Conservation (phyloP, 2,888 invertebrate genomes). For the Lymantria dispar region DNA sequence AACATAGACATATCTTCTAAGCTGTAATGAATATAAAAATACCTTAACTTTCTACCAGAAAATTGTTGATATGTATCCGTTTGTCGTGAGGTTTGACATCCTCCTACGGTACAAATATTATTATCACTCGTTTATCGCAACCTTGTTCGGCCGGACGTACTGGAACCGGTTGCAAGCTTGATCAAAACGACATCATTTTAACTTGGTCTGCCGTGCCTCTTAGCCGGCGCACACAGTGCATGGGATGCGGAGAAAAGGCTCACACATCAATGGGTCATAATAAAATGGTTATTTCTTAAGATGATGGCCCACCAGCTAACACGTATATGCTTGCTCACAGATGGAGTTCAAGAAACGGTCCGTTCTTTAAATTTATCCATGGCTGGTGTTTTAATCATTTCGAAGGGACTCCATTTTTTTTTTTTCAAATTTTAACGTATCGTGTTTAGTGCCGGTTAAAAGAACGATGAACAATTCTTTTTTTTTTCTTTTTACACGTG, state of each 20-base stretch:
- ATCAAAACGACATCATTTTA: slow-evolving; percentile 35
- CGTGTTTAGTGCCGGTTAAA: no score
- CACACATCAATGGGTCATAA: slow-evolving; percentile 18
- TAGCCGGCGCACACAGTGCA: slow-evolving; percentile 1
- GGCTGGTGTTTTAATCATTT: no score
- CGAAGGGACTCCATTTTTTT: no score
- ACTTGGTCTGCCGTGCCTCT: slow-evolving; percentile 31
- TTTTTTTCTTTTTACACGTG: no score
- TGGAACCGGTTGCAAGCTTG: slow-evolving; percentile 70
- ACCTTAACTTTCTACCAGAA: slow-evolving; percentile 11
- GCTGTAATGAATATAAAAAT: slow-evolving; percentile 1
- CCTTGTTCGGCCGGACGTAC: slow-evolving; percentile 49
- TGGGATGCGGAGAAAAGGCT: slow-evolving; percentile 5
- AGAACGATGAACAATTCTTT: no score
- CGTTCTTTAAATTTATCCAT: background rate
- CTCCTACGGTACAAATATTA: slow-evolving; percentile 46
- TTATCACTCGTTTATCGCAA: slow-evolving; percentile 59
- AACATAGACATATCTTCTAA: no score
- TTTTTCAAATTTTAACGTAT: no score
- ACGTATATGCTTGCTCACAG: slow-evolving; percentile 35
- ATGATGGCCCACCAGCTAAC: slow-evolving; percentile 19
- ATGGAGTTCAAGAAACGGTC: slow-evolving; percentile 11
- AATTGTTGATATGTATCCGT: slow-evolving; percentile 15
- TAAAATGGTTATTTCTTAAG: slow-evolving; percentile 29
- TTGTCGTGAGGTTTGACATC: slow-evolving; percentile 15